Percentiles rank a stretch among this genome's conserved stretches.
These are phyloP conservation scores for Etia nguti DNA, from an alignment of 2,113 vertebrate genomes.

Conservation along the genomic window DNA sequence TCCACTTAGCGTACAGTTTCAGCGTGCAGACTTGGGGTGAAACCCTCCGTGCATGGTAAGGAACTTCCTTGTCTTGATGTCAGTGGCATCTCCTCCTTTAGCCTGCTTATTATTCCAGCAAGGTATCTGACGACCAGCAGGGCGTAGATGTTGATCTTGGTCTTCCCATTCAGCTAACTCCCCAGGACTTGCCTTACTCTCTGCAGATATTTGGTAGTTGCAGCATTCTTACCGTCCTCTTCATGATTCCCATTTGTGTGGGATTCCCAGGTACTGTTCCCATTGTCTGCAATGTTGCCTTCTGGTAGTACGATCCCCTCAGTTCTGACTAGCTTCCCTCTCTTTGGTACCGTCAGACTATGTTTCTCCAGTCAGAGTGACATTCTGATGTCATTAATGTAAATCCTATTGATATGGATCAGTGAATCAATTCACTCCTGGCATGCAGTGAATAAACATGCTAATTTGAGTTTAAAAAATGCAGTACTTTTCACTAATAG, in stretches of 20 bases:
- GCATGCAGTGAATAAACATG: too few species aligned
- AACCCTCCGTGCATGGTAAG: not conserved
- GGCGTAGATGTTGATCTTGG: not conserved
- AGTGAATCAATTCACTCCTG: not conserved
- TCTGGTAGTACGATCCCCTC: not conserved
- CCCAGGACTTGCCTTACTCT: not conserved
- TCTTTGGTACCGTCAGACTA: not conserved
- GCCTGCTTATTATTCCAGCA: not conserved
- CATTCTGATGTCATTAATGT: not conserved
- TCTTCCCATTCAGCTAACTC: not conserved
- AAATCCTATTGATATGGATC: not conserved
- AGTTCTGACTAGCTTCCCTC: not conserved
- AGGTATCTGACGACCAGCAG: not conserved
- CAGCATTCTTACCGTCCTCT: not conserved
- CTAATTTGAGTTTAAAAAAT: too few species aligned
- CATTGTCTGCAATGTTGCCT: not conserved
- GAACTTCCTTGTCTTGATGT: not conserved
- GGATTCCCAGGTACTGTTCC: not conserved
- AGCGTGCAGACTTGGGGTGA: not conserved
- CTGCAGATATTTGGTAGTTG: not conserved
- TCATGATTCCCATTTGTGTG: not conserved
- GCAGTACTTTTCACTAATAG: too few species aligned
- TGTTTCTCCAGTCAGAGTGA: not conserved
- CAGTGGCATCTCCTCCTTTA: not conserved
- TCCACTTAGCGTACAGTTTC: not conserved